A percentile compares a stretch with the other conserved stretches of the same genome.
phyloP scores from a whole-genome alignment of 2,797 vertebrate species.

The Tamandua tetradactyla region DNA sequence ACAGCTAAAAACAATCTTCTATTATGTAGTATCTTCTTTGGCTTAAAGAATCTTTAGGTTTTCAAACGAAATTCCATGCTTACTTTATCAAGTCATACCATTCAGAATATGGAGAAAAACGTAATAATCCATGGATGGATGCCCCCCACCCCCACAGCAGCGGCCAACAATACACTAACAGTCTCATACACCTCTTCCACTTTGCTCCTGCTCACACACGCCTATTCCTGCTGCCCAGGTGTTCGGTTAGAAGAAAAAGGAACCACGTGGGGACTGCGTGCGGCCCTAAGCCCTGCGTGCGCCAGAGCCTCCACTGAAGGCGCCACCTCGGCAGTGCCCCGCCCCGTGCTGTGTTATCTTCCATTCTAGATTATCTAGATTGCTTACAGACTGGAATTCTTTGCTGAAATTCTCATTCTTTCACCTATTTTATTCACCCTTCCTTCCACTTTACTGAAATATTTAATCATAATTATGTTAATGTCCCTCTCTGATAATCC shows the following conservation, averaged over 20 bases:
- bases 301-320: no score
- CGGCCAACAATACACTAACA: not conserved
- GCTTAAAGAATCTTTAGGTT: not conserved
- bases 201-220: no score
- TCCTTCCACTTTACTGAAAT: not conserved
- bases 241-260: no score
- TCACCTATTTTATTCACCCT: not conserved
- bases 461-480: not conserved
- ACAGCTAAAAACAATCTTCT: no score
- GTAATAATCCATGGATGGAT: not conserved
- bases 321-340: no score
- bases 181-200: no score
- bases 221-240: no score
- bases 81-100: not conserved
- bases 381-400: not conserved
- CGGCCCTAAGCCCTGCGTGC: no score
- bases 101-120: not conserved
- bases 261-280: no score
- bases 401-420: not conserved
- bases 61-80: not conserved
- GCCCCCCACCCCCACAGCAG: not conserved
- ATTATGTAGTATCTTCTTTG: not conserved
- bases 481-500: not conserved
- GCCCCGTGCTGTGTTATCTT: not conserved
- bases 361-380: not conserved